Base-by-base conservation (phyloP, 1,140 invertebrate genomes). In the Ditylenchus dipsaci region DNA sequence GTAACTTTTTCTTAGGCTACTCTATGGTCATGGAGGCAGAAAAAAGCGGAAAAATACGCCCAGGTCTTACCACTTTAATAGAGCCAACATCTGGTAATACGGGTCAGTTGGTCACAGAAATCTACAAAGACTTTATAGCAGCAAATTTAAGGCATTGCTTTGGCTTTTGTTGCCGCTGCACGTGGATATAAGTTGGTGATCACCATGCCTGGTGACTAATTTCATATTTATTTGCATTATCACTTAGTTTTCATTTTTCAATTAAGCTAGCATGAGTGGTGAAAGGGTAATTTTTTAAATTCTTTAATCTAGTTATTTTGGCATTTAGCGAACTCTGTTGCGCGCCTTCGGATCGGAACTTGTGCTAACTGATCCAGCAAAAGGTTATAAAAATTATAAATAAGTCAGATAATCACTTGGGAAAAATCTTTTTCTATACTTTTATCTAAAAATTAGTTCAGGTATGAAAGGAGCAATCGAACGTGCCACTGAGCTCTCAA, bases 11-110 rank as follows among this genome's bases (percentile, higher is more conserved):
- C 11, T 38, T 11, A 38, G 33, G 33, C 27, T 68, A 63, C 56
- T 80, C 80, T n/a, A 81, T 81, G 79, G 67, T 81, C 23, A 58
- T 66, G 13, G 82, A 78, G 11, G 85, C 85, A 7, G 85, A 86
- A 71, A 60, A 71, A 19, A 68, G 67, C 0, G 84, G 85, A 26
- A 61, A 68, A 17, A 75, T 85, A 8, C 74, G 73, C 61, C 83
- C 84, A 0, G 84, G 85, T 7, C 68, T 71, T 7, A 81, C 72
- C 8, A 83, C 78, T 30, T 60, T 81, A 3, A 26, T 61, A 30
- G 59, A 61, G 29, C 59, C 59, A 3, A 61, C 59, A 15, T 83
- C 82, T 9, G 85, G 84, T 63, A 85, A 85, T 67, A 85, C 85
- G 17, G 83, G 76, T 63, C 76, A 85, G 58, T 83, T 74, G 11